Evolutionary conservation across 2,888 invertebrate species (phyloP).

Genomic region (Pegoplata infirma): DNA sequence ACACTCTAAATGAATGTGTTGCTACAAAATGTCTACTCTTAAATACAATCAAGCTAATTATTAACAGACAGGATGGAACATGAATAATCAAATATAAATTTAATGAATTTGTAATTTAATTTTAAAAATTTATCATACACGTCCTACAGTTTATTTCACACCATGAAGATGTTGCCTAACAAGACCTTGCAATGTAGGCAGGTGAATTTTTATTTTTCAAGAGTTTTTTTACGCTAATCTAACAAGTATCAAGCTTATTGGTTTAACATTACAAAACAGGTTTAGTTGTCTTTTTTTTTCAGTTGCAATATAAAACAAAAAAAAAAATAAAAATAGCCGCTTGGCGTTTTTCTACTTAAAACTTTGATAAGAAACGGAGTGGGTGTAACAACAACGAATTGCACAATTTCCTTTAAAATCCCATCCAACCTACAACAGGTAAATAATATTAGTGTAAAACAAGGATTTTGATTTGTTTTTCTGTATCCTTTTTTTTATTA

Average conservation of each 20-base stretch:
- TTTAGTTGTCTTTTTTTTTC: too few species aligned
- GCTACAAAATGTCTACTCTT: slow-evolving; percentile 2
- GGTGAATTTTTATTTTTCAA: background rate
- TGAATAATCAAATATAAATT: slow-evolving; percentile 48
- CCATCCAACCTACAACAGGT: background rate
- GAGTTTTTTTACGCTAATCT: background rate
- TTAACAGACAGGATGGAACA: slow-evolving; percentile 7
- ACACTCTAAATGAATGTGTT: background rate
- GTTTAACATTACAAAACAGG: background rate
- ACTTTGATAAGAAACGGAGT: background rate
- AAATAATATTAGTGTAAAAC: background rate
- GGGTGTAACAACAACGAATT: background rate
- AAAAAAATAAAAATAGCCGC: background rate
- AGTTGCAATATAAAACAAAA: too few species aligned
- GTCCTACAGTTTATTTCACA: background rate
- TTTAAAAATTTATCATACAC: slow-evolving; percentile 34
- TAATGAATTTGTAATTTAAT: slow-evolving; percentile 57
- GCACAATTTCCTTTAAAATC: background rate
- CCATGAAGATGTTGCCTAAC: background rate
- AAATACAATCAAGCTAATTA: slow-evolving; percentile 45
- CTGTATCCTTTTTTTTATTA: background rate
- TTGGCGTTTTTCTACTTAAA: background rate
- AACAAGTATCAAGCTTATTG: background rate
- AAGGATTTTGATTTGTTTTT: background rate
- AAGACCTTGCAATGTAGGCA: background rate